phyloP scores from a whole-genome alignment of 1,140 invertebrate species.

The Sarcophaga peregrina region DNA sequence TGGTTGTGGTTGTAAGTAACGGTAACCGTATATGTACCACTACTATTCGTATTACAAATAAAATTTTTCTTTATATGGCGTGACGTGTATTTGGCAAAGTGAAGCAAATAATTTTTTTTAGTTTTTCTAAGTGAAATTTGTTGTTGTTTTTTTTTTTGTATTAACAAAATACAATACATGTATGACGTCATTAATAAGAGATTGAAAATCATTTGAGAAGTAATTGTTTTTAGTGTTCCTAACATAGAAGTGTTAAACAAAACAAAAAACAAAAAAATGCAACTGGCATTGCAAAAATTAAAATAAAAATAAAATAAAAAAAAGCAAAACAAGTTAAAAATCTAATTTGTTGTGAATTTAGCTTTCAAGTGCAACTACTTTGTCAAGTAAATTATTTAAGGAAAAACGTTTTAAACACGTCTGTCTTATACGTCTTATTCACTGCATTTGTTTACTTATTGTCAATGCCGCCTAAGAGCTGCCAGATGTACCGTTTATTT shows the following conservation, averaged over 20 bases:
- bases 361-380: not conserved
- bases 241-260: constrained; percentile 10
- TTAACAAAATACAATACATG: not conserved
- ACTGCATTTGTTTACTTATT: not conserved
- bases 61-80: not conserved
- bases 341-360: not conserved
- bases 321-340: not conserved
- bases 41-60: not conserved
- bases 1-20: not conserved
- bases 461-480: not conserved
- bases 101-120: not conserved
- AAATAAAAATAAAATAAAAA: not conserved
- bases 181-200: constrained; percentile 4
- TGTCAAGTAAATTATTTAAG: not conserved
- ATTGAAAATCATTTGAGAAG: not conserved
- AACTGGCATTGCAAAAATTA: not conserved
- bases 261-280: not conserved
- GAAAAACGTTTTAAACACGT: not conserved
- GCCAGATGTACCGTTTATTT: not conserved
- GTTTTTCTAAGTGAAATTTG: no score
- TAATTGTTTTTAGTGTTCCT: not conserved
- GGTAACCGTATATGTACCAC: no score
- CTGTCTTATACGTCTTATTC: not conserved
- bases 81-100: not conserved
- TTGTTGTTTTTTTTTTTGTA: no score